These are phyloP conservation scores for Silurus lanzhouensis DNA, from an alignment of 2,797 vertebrate species.

Conservation along the genomic window DNA sequence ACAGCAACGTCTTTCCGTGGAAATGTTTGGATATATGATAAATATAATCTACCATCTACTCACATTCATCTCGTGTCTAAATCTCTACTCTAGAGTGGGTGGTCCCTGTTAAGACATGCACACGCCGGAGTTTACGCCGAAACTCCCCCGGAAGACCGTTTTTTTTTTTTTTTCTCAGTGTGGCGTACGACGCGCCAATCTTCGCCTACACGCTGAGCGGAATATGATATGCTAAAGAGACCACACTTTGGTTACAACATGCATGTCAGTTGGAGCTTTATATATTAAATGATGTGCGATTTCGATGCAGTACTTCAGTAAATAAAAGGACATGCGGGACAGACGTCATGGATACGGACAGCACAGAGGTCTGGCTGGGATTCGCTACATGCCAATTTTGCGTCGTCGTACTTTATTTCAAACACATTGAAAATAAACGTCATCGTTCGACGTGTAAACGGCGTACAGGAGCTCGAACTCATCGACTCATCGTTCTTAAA, in stretches of 20 bases:
- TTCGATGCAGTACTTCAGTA: conserved; percentile 18
- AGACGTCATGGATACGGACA: background rate
- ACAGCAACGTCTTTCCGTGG: background rate
- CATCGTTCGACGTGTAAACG: background rate
- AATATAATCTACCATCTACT: background rate
- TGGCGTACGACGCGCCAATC: background rate
- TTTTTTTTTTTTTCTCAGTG: conserved; percentile 3
- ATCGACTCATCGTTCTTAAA: background rate
- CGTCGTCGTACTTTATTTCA: background rate
- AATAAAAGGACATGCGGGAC: conserved; percentile 6
- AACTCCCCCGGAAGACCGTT: conserved; percentile 52
- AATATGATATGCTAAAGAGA: conserved; percentile 52
- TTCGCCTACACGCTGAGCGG: conserved; percentile 35
- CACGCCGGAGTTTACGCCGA: background rate
- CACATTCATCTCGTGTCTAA: background rate
- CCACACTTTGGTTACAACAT: conserved; percentile 65
- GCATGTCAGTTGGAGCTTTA: conserved; percentile 57
- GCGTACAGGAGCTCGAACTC: no score
- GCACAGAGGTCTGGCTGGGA: background rate
- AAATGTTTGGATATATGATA: conserved; percentile 5
- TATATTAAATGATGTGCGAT: background rate
- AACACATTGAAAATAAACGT: no score
- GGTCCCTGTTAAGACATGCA: conserved; percentile 41
- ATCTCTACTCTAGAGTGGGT: conserved; percentile 16
- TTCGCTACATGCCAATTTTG: background rate